phyloP scores from a whole-genome alignment of 2,888 invertebrate genomes.

The Trachelus iudaicus region DNA sequence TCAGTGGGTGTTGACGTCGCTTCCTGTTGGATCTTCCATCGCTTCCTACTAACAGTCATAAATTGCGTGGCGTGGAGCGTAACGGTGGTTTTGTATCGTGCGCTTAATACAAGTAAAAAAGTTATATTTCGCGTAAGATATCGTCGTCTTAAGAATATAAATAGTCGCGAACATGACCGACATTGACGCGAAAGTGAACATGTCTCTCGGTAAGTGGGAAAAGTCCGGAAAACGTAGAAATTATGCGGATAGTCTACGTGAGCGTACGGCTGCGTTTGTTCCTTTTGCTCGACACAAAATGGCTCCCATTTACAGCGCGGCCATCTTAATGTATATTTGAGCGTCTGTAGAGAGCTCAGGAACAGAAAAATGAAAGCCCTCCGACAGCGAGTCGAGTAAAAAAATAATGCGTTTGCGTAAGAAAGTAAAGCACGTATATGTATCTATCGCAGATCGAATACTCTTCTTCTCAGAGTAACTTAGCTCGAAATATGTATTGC shows the following conservation, averaged over 20 bases:
- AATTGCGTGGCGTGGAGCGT: not conserved
- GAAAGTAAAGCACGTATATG: not conserved
- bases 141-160: not conserved
- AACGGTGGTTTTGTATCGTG: not conserved
- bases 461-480: not conserved
- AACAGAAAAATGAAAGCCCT: constrained; percentile 16
- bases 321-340: not conserved
- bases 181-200: constrained; percentile 64
- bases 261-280: constrained; percentile 52
- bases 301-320: constrained; percentile 26
- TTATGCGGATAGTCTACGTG: constrained; percentile 49
- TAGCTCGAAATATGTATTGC: not conserved
- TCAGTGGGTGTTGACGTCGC: not conserved
- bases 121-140: not conserved
- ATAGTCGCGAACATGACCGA: constrained; percentile 53
- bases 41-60: not conserved
- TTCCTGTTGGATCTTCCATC: not conserved
- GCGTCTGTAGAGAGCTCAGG: constrained; percentile 15
- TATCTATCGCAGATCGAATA: not conserved
- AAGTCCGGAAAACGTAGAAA: constrained; percentile 42
- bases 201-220: constrained; percentile 65
- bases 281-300: constrained; percentile 44
- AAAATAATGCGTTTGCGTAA: not conserved
- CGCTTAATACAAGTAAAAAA: not conserved
- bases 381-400: not conserved